Evolutionary conservation across 2,113 vertebrate genomes (phyloP), one percentile per base, ranked within the genome.

Genomic region (Galemys pyrenaicus): DNA sequence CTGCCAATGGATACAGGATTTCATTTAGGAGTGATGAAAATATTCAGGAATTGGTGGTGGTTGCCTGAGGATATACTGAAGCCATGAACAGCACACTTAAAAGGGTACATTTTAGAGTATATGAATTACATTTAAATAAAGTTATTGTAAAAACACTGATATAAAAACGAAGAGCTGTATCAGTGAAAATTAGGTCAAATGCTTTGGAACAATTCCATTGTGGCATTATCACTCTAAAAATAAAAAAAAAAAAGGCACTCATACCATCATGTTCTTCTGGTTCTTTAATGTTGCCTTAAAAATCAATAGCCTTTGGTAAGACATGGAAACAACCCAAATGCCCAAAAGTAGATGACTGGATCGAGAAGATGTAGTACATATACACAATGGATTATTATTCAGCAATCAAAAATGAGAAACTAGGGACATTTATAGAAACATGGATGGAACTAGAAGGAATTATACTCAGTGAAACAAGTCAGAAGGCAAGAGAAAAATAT

Each of bases 51-150:
- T 89, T 39, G 56, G 46, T 77, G 49, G 35, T 73, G 37, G 49
- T 67, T 80, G 54, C 37, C 81, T 49, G 15, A 70, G 26, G 35
- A 65, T 51, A 67, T 28, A 51, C 10, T 74, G 64, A 89, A 75
- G n/a, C 41, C 7, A 87, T 26, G 68, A 77, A 58, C 1, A 80
- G 3, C 60, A 39, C 35, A 62, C 9, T 74, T 62, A 28, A 62
- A 30, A 62, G 60, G 28, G 60, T 30, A 62, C 22, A 60, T 84
- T 74, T 73, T 44, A 44, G 78, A n/a, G 20, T 13, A 26, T 49
- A 9, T 60, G 24, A 75, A 44, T 89, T 81, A 9, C 81, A 81
- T 93, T 60, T 93, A 75, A 85, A 85, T 93, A 75, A 85, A 85
- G 49, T 62, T 86, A 30, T 84, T n/a, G 84, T 41, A 44, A 62